These are phyloP conservation scores for Tragopan temminckii DNA, from an alignment of 2,797 vertebrate genomes.

Conservation along the genomic window DNA sequence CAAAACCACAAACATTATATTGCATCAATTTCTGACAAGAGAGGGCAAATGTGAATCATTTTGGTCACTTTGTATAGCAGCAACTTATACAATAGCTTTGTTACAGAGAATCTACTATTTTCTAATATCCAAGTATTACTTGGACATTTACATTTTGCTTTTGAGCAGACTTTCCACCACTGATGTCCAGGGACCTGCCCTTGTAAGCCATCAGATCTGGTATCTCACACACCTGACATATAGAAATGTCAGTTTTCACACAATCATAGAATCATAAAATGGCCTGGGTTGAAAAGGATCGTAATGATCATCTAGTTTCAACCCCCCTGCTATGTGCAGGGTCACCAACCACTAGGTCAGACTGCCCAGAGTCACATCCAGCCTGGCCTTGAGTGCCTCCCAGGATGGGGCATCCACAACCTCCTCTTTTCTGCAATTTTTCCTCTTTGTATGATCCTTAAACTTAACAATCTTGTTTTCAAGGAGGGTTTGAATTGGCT, in stretches of 20 bases:
- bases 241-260: background rate
- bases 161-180: background rate
- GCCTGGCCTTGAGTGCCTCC: too few species aligned
- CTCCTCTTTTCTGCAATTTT: background rate
- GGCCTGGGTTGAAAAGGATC: too few species aligned
- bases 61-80: background rate
- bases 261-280: too few species aligned
- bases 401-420: too few species aligned
- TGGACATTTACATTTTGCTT: background rate
- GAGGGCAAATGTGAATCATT: background rate
- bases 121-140: background rate
- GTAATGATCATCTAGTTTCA: too few species aligned
- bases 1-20: background rate
- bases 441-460: too few species aligned
- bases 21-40: background rate
- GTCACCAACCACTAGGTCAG: too few species aligned
- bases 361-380: too few species aligned
- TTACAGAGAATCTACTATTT: background rate
- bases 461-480: background rate
- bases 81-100: background rate
- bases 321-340: too few species aligned
- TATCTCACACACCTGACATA: background rate
- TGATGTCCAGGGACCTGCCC: background rate
- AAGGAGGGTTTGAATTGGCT: rapidly evolving
- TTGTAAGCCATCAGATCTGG: background rate